Base-by-base conservation (phyloP, 2,888 invertebrate genomes). In the Drosophila atroscutellata region DNA sequence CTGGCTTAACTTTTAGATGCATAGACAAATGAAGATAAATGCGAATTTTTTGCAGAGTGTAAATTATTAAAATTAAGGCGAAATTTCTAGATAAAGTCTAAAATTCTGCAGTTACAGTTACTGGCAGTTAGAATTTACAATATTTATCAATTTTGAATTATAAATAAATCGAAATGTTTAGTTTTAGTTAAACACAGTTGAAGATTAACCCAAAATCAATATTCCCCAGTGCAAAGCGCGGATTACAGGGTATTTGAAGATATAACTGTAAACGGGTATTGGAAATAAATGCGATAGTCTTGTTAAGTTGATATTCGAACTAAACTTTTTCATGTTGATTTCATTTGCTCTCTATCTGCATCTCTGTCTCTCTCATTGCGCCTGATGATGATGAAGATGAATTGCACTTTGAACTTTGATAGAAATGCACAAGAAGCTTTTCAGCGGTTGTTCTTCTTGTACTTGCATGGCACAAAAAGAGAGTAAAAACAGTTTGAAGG, bases 11-110 rank as follows among this genome's bases (percentile, higher is more conserved):
- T 36, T 57, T 57, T 68, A 52, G 47, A 42, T 57, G 61, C 39
- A 26, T 49, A 64, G 82, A 79, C 85, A 89, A 89, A 86, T 89
- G 87, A 90, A 86, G 89, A 86, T 89, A 90, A 89, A 86, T 86
- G 86, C 57, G 42, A 72, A 39, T 61, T 65, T 58, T 11, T 34
- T 8, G 13, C 11, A 6, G 58, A 34, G 54, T 50, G 24, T n/a
- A 50, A 58, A 52, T 49, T 63, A 28, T 50, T 26, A 32, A 54
- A 39, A 56, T 57, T 54, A 20, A 11, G 37, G 7, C 36, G 8
- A 45, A 9, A n/a, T 18, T 24, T 24, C 1, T 3, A 9, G 9
- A 37, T 20, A 45, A 26, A 15, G 3, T 60, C 2, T 3, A 2
- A 20, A 20, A 34, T n/a, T 30, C 20, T 24, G 15, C 11, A 5